These are phyloP conservation scores for Lamellibrachia satsuma DNA, from an alignment of 2,888 invertebrate species.

Conservation along the genomic window DNA sequence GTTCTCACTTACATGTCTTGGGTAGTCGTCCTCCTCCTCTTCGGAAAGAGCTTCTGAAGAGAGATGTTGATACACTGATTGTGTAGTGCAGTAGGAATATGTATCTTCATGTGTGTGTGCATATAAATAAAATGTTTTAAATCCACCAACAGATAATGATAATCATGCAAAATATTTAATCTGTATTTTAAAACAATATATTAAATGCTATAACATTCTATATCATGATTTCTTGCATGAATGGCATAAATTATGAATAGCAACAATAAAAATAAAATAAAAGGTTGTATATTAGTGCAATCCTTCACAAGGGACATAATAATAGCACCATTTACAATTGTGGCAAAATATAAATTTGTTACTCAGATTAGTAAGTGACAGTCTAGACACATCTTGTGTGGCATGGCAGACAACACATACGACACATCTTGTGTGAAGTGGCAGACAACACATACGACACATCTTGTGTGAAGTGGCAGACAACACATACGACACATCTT, in stretches of 20 bases:
- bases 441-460: not conserved
- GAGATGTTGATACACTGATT: not conserved
- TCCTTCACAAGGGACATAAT: not conserved
- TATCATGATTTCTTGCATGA: no score
- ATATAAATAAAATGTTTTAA: no score
- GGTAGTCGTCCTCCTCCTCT: not conserved
- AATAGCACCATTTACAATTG: constrained; percentile 27
- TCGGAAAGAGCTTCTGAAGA: not conserved
- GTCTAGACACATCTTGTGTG: no score
- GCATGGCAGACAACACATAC: no score
- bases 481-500: not conserved
- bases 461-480: no score
- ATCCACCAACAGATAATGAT: no score
- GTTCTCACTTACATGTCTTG: not conserved
- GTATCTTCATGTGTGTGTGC: no score
- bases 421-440: not conserved
- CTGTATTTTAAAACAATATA: no score
- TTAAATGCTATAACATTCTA: no score
- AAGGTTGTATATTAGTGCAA: not conserved
- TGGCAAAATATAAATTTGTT: constrained; percentile 21
- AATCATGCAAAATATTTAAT: no score
- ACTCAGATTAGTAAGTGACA: not conserved
- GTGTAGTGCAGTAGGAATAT: not conserved
- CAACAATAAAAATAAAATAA: not conserved
- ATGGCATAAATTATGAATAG: not conserved